These are phyloP conservation scores for Porites australiensis DNA, from an alignment of 64 coral and sea anemone species.

Conservation along the genomic window DNA sequence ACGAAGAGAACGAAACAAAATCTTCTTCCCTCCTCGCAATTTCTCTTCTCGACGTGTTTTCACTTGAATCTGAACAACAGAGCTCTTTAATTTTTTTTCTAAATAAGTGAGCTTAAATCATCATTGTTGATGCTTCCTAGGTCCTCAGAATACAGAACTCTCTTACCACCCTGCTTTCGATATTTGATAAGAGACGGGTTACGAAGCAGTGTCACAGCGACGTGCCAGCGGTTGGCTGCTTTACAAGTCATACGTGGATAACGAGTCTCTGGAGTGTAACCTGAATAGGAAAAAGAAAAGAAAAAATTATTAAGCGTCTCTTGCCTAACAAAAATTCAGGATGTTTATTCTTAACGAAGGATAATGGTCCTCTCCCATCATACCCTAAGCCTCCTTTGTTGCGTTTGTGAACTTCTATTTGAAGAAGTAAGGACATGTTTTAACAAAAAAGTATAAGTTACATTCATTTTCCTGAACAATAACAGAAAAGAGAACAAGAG, in stretches of 20 bases:
- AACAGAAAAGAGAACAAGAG: too few relatives aligned
- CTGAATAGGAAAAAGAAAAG: not conserved
- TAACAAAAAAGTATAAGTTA: too few relatives aligned
- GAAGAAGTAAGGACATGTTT: too few relatives aligned
- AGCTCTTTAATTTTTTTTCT: not conserved
- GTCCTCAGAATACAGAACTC: not conserved
- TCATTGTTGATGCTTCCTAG: not conserved
- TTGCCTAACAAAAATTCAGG: not conserved
- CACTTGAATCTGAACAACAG: too few relatives aligned
- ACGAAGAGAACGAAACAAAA: too few relatives aligned
- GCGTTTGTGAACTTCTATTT: too few relatives aligned
- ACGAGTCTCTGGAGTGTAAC: not conserved
- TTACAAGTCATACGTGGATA: not conserved
- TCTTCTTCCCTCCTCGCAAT: too few relatives aligned
- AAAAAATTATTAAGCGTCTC: not conserved
- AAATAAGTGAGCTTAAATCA: not conserved
- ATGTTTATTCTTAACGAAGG: not conserved
- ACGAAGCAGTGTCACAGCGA: constrained; percentile 21
- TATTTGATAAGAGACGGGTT: constrained; percentile 44
- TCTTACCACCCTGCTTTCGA: not conserved
- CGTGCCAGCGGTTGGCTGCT: constrained; percentile 51
- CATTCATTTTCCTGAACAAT: too few relatives aligned
- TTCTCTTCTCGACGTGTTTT: too few relatives aligned
- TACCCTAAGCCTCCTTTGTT: too few relatives aligned
- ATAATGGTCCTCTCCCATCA: not conserved